These are phyloP conservation scores for Cyphomyrus plagiostoma DNA, from an alignment of 2,113 vertebrate species.

Conservation along the genomic window DNA sequence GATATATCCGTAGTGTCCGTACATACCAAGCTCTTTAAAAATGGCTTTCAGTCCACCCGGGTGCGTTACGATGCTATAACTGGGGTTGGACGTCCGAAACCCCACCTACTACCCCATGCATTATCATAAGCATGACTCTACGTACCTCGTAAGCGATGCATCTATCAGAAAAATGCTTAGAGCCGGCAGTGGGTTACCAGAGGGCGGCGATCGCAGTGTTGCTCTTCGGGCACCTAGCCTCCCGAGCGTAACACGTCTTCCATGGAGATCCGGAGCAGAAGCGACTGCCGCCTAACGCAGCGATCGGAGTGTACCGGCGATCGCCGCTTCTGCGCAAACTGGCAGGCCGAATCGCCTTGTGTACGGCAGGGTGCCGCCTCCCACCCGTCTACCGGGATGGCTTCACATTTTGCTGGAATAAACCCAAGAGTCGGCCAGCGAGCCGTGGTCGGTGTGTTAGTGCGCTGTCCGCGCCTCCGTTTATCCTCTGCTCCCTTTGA, in stretches of 20 bases:
- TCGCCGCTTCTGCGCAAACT: background rate
- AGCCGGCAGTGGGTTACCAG: background rate
- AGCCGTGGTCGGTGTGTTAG: too few species aligned
- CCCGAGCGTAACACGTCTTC: background rate
- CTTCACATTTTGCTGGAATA: too few species aligned
- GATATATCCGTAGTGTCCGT: background rate
- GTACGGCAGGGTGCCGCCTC: background rate
- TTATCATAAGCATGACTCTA: background rate
- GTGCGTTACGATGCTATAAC: background rate
- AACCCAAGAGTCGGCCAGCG: background rate
- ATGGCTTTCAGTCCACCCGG: background rate
- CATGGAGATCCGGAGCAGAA: background rate
- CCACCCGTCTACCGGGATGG: background rate
- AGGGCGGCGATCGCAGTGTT: background rate
- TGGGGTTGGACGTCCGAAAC: background rate
- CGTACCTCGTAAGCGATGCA: background rate
- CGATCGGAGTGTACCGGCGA: background rate
- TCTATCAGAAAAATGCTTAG: background rate
- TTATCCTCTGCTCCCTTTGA: too few species aligned
- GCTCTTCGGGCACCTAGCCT: background rate
- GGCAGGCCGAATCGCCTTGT: background rate
- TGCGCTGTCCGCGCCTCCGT: too few species aligned
- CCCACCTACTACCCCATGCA: background rate
- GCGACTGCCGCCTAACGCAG: background rate
- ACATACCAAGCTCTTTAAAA: background rate